Evolutionary conservation across 2,113 vertebrate genomes (phyloP).

Genomic region (Thunnus maccoyii): DNA sequence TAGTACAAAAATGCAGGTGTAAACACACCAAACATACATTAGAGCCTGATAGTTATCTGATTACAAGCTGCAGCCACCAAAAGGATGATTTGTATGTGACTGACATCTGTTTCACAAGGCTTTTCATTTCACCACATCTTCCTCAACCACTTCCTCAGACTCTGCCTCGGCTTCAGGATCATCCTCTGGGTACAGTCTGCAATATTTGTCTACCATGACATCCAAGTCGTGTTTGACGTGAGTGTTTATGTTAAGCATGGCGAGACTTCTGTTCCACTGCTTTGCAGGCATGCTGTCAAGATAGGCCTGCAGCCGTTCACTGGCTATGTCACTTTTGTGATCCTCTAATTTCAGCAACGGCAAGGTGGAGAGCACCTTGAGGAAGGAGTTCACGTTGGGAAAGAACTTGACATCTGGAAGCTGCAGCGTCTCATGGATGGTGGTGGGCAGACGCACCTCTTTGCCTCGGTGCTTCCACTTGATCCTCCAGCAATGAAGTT

Average conservation of each 20-base stretch:
- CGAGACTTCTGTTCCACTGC: conserved; percentile 89
- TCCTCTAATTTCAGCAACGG: conserved; percentile 90
- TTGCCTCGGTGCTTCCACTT: conserved; percentile 97
- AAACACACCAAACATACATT: neutral
- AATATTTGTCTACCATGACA: conserved; percentile 95
- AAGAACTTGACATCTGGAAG: conserved; percentile 94
- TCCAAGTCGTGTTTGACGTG: conserved; percentile 93
- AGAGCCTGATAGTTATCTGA: neutral
- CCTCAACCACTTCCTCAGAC: conserved; percentile 34
- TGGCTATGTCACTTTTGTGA: conserved; percentile 80
- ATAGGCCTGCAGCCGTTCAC: conserved; percentile 87
- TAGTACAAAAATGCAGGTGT: neutral
- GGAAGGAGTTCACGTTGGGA: conserved; percentile 91
- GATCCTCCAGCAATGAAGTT: conserved; percentile 96
- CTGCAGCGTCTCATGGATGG: conserved; percentile 93
- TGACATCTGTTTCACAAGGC: neutral
- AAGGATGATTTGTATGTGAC: neutral
- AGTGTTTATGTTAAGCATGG: conserved; percentile 90
- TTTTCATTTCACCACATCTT: conserved; percentile 11
- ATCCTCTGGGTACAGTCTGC: conserved; percentile 90
- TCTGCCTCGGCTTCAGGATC: conserved; percentile 68
- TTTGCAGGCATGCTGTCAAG: conserved; percentile 84
- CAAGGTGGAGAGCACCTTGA: conserved; percentile 91
- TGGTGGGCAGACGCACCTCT: conserved; percentile 92
- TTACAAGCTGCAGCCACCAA: neutral